Conservation (phyloP, 2,113 vertebrate genomes). For the Xiphias gladius region DNA sequence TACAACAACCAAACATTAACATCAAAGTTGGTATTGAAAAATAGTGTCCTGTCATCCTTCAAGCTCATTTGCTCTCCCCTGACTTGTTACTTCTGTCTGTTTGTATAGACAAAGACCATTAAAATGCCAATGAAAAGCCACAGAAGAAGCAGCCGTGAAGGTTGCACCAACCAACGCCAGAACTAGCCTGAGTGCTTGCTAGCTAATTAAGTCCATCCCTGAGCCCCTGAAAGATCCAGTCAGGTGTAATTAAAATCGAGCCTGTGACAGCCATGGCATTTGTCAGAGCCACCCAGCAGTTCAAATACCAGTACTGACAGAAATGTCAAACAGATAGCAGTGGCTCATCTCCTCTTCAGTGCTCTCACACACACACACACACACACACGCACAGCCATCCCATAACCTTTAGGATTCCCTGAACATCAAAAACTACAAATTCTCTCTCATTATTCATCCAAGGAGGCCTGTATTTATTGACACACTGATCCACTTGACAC, state of each 20-base stretch:
- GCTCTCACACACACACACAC: constrained; percentile 9
- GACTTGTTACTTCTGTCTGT: constrained; percentile 62
- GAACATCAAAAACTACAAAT: constrained; percentile 81
- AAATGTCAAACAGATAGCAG: constrained; percentile 97
- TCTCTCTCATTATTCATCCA: constrained; percentile 84
- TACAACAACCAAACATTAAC: constrained; percentile 48
- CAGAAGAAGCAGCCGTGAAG: constrained; percentile 69
- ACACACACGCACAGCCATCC: constrained; percentile 72
- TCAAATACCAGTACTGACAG: constrained; percentile 95
- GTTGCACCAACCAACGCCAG: constrained; percentile 70
- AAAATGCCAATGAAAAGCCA: constrained; percentile 72
- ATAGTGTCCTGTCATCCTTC: constrained; percentile 18
- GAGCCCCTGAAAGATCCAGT: constrained; percentile 86
- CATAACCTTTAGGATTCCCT: constrained; percentile 94
- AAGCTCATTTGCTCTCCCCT: constrained; percentile 41
- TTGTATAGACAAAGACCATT: constrained; percentile 57
- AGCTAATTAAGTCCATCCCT: constrained; percentile 92
- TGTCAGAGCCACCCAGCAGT: constrained; percentile 91
- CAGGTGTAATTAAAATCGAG: constrained; percentile 95
- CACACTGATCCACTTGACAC: constrained; percentile 71
- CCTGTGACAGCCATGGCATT: constrained; percentile 95
- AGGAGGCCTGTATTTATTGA: constrained; percentile 67
- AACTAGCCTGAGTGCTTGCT: constrained; percentile 77
- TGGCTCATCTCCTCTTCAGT: constrained; percentile 53
- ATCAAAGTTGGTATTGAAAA: constrained; percentile 28